phyloP scores from a whole-genome alignment of 2,113 vertebrate genomes.

The Cryptomyrus ogoouensis region DNA sequence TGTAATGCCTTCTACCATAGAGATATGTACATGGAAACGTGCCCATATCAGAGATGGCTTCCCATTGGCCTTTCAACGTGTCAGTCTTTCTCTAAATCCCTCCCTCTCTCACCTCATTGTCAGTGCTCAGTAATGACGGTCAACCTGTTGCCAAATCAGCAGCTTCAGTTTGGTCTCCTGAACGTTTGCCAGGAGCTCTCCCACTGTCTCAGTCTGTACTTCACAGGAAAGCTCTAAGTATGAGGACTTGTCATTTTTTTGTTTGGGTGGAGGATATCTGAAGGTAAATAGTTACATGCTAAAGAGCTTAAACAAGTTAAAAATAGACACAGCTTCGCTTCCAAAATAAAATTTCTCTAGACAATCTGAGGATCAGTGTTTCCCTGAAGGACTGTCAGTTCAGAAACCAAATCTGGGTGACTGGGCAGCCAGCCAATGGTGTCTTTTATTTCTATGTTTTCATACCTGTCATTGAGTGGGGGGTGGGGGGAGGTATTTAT shows the following conservation, averaged over 20 bases:
- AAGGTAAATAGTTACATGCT: slow-evolving; percentile 26
- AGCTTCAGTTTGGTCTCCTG: background rate
- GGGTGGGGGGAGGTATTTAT: background rate
- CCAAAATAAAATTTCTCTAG: slow-evolving; percentile 28
- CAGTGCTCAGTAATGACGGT: background rate
- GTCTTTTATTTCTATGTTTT: slow-evolving; percentile 21
- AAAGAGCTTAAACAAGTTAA: slow-evolving; percentile 28
- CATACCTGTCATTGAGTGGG: background rate
- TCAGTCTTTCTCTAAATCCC: background rate
- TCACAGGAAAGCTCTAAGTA: slow-evolving; percentile 11
- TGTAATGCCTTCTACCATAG: background rate
- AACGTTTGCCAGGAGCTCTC: background rate
- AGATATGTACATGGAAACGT: background rate
- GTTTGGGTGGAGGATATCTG: slow-evolving; percentile 10
- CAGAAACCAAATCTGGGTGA: slow-evolving; percentile 25
- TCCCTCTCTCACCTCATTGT: background rate
- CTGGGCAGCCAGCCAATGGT: slow-evolving; percentile 13
- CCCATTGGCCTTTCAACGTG: background rate
- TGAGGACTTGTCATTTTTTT: background rate
- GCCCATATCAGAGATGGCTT: background rate
- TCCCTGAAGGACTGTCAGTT: slow-evolving; percentile 26
- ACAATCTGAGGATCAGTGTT: slow-evolving; percentile 28
- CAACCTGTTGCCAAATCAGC: background rate
- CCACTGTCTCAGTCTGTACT: background rate
- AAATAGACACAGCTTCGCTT: slow-evolving; percentile 28